Evolutionary conservation across 2,888 invertebrate species (phyloP).

Genomic region (Sphaerolaimus hirsutus): DNA sequence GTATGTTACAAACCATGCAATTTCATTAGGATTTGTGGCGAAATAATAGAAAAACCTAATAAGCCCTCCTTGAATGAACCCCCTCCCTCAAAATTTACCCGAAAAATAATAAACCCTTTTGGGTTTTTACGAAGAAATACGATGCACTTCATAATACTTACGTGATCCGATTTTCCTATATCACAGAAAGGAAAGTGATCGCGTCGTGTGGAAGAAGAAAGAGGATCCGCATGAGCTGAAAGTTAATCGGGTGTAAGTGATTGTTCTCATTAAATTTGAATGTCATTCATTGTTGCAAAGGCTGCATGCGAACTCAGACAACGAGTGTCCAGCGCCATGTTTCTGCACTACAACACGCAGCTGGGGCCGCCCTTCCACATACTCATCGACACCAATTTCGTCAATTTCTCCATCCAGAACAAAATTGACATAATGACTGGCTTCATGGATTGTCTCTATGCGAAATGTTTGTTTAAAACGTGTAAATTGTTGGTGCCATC

Average conservation of each 20-base stretch:
- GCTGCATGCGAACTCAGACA: slow-evolving; percentile 7
- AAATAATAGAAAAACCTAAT: too few species aligned
- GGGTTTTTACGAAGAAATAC: too few species aligned
- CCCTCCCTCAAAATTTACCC: too few species aligned
- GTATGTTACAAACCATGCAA: too few species aligned
- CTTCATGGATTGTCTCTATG: slow-evolving; percentile 97
- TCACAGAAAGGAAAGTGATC: slow-evolving; percentile 18
- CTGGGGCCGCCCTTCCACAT: slow-evolving; percentile 93
- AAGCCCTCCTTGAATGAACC: too few species aligned
- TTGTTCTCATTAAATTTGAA: slow-evolving; percentile 8
- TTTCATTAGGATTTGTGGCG: too few species aligned
- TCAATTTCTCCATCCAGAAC: slow-evolving; percentile 91
- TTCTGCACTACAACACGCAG: slow-evolving; percentile 90
- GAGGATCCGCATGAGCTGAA: slow-evolving; percentile 19
- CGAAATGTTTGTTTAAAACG: slow-evolving; percentile 43
- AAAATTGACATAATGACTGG: slow-evolving; percentile 83
- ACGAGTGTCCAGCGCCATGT: slow-evolving; percentile 48
- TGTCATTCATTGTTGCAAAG: neutral
- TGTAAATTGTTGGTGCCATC: neutral
- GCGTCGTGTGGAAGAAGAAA: slow-evolving; percentile 17
- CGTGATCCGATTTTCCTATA: too few species aligned
- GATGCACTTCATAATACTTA: too few species aligned
- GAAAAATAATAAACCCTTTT: too few species aligned
- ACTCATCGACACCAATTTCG: slow-evolving; percentile 84
- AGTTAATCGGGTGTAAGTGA: slow-evolving; percentile 17